A percentile compares a stretch with the other conserved stretches of the same genome.
phyloP scores from a whole-genome alignment of 2,797 vertebrate species.

The Lateolabrax maculatus region DNA sequence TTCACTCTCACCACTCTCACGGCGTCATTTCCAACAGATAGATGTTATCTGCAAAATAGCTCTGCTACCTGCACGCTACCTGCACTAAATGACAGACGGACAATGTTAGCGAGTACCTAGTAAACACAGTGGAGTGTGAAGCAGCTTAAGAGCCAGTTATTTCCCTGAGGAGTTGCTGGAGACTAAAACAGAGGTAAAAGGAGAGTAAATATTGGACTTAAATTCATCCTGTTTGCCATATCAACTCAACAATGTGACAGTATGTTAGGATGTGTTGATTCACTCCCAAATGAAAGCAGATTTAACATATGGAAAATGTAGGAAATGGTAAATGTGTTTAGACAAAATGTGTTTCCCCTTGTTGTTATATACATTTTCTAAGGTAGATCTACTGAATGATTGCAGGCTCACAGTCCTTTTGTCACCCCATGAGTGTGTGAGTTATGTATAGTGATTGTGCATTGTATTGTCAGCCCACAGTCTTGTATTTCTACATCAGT shows the following conservation, averaged over 20 bases:
- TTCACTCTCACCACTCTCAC: background rate
- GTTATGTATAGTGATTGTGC: constrained; percentile 15
- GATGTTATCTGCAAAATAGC: background rate
- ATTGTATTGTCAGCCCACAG: constrained; percentile 30
- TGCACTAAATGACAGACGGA: background rate
- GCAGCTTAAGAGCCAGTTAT: background rate
- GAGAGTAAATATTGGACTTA: background rate
- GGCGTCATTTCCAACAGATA: background rate
- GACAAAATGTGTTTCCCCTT: background rate
- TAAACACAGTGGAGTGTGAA: background rate
- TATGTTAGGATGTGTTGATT: background rate
- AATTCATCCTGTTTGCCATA: background rate
- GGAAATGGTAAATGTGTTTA: background rate
- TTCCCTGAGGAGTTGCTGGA: background rate
- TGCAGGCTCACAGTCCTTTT: background rate
- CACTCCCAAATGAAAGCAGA: background rate
- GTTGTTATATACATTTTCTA: background rate
- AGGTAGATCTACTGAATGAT: background rate
- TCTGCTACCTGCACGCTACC: background rate
- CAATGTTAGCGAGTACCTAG: background rate
- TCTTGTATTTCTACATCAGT: background rate
- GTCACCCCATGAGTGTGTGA: constrained; percentile 7
- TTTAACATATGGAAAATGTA: constrained; percentile 4
- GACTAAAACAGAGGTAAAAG: background rate
- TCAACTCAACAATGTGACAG: background rate